Base-by-base conservation (phyloP, 1,140 invertebrate genomes). In the Bombus waltoni region DNA sequence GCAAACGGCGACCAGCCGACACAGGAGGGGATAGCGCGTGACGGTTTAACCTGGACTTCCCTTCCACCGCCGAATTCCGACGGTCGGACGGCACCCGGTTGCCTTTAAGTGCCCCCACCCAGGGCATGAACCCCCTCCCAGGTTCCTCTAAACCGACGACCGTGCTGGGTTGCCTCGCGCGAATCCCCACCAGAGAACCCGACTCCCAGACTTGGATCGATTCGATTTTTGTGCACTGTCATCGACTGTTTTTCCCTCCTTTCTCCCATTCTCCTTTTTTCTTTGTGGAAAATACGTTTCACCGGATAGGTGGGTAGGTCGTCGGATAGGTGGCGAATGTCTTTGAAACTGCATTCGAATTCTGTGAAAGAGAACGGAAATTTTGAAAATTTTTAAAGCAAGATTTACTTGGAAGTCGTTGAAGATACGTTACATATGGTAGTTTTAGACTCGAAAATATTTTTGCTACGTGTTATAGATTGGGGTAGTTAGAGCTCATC, bases 1-100 rank as follows among this genome's bases (percentile, higher is more conserved):
- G 86, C 80, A 84, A 88, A 81, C 85, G 81, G 70, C 83, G 72
- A 83, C 77, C 76, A 80, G 53, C 57, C 78, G 75, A 22, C 75
- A 35, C 18, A 25, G 89, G 94, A 92, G 92, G 93, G 93, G 91
- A 83, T 87, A 92, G 93, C 94, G 94, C 94, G 94, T 94, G 94
- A 94, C 94, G 94, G 87, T 94, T 92, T 89, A 92, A 92, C 92
- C 92, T 93, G 92, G 90, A 90, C 91, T 93, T 93, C 91, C 91
- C 92, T 57, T 93, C 93, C 93, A 92, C 94, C 89, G 88, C 84
- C 88, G 87, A 93, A 94, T 95, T 94, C 94, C 93, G 88, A 91
- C 87, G 89, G 87, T 92, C 92, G 88, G 82, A 92, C 90, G 89
- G 91, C 89, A 93, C 93, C 90, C 91, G 92, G 89, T 83, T 90